Evolutionary conservation across 2,113 vertebrate species (phyloP).

Genomic region (Dromas ardeola): DNA sequence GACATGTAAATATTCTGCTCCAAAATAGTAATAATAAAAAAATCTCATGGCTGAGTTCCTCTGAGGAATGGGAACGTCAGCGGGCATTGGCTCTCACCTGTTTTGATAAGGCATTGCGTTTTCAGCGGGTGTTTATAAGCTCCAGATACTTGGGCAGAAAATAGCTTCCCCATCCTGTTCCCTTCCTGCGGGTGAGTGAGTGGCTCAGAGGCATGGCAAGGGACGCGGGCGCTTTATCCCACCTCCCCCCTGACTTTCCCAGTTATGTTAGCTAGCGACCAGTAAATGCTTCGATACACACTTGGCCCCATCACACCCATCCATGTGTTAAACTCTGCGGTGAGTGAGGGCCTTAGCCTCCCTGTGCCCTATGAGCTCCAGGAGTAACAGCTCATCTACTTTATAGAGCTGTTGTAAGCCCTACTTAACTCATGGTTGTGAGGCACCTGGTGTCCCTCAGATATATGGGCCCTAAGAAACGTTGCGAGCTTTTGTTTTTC

Average conservation of each 20-base stretch:
- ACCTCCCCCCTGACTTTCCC: background rate
- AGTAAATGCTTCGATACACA: rapidly evolving
- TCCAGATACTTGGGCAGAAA: background rate
- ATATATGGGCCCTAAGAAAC: background rate
- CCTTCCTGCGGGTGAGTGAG: background rate
- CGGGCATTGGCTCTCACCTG: background rate
- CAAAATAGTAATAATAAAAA: background rate
- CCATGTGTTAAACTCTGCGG: rapidly evolving
- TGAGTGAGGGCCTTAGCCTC: background rate
- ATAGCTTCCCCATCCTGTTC: background rate
- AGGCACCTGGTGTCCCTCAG: background rate
- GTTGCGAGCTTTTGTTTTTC: background rate
- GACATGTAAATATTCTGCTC: background rate
- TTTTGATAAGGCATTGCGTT: background rate
- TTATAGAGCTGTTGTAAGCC: background rate
- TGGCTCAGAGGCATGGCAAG: background rate
- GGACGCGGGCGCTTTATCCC: background rate
- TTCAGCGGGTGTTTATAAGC: background rate
- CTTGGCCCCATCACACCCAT: background rate
- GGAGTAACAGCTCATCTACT: background rate
- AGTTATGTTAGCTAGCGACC: rapidly evolving
- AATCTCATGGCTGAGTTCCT: background rate
- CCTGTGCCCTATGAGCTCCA: rapidly evolving
- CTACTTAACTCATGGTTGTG: background rate
- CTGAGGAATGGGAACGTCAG: background rate